Conservation (phyloP, 1,140 invertebrate species). For the Cheumatopsyche charites region DNA sequence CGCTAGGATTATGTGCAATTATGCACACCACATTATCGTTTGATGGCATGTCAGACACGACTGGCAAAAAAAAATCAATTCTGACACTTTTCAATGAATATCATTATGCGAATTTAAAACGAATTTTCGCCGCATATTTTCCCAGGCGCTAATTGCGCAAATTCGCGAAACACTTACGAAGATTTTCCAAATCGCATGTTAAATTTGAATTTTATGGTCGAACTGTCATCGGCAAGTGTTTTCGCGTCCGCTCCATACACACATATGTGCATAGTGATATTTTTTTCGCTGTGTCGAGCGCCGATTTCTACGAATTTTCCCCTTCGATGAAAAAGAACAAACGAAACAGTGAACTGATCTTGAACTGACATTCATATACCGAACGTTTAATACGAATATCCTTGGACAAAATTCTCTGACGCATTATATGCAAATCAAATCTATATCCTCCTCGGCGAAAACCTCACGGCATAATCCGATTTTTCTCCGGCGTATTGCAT, state of each 20-base stretch:
- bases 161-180: no score
- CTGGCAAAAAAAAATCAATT: neutral
- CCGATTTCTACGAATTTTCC: conserved; percentile 12
- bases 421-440: no score
- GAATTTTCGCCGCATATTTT: neutral
- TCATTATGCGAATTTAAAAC: neutral
- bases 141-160: no score
- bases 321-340: neutral
- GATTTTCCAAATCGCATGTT: no score
- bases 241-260: no score
- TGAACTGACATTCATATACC: conserved; percentile 16
- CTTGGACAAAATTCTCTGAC: no score
- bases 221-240: no score
- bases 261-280: no score
- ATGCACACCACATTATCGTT: neutral
- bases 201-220: no score
- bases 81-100: neutral
- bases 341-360: neutral
- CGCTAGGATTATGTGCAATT: conserved; percentile 10
- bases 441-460: no score
- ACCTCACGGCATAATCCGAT: no score
- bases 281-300: neutral
- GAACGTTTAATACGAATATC: no score
- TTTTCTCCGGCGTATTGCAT: neutral
- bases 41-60: neutral